A percentile compares a stretch with the other conserved stretches of the same genome.
Evolutionary conservation across 2,797 vertebrate species (phyloP).

Genomic region (Hemitrygon akajei): DNA sequence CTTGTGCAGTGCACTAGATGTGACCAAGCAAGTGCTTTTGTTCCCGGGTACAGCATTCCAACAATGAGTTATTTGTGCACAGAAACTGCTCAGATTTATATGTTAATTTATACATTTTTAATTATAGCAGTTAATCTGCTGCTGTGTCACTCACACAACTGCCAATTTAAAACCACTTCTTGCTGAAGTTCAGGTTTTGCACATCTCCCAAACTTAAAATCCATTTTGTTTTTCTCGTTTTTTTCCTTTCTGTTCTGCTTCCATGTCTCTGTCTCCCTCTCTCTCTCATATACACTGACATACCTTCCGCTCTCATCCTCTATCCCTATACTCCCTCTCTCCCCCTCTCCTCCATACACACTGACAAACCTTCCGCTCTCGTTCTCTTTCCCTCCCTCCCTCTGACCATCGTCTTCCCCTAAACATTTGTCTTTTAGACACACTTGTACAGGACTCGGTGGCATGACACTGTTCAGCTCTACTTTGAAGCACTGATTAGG

Average conservation of each 20-base stretch:
- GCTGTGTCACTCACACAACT: not conserved
- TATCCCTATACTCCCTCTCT: too few relatives aligned
- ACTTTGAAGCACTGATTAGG: too few relatives aligned
- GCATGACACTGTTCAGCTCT: too few relatives aligned
- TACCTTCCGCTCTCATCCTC: too few relatives aligned
- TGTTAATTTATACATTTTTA: not conserved
- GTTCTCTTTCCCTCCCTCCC: too few relatives aligned
- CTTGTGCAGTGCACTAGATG: not conserved
- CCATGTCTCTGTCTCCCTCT: not conserved
- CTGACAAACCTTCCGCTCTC: too few relatives aligned
- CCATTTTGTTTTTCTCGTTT: not conserved
- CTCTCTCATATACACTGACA: too few relatives aligned
- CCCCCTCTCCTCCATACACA: too few relatives aligned
- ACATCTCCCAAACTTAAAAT: not conserved
- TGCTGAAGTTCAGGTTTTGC: not conserved
- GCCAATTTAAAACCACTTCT: not conserved
- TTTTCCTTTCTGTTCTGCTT: not conserved
- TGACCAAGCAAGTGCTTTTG: not conserved
- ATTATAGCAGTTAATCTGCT: not conserved
- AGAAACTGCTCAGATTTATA: not conserved
- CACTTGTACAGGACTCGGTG: too few relatives aligned
- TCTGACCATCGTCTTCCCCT: not conserved
- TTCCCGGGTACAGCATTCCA: not conserved
- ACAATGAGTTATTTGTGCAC: not conserved
- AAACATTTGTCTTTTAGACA: not conserved